These are phyloP conservation scores for Amphiprion clarkii DNA, from an alignment of 2,797 vertebrate species.

Conservation along the genomic window DNA sequence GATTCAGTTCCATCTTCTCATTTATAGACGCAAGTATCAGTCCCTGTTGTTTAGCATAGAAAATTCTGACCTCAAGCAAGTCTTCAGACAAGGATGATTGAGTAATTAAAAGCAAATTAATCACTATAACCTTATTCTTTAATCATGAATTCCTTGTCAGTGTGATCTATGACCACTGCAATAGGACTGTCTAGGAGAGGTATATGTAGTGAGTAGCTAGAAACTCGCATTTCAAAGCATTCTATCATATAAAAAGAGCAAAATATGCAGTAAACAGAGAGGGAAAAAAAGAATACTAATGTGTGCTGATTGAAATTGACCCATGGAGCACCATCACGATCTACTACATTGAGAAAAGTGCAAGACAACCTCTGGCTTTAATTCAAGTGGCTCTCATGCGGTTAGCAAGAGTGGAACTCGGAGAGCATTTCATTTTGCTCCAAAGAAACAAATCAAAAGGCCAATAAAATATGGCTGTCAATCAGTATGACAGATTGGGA, in stretches of 20 bases:
- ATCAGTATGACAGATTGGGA: slow-evolving; percentile 50
- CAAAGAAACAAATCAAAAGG: slow-evolving; percentile 50
- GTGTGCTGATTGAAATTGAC: slow-evolving; percentile 75
- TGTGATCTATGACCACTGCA: slow-evolving; percentile 52
- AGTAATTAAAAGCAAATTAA: slow-evolving; percentile 72
- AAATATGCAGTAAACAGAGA: slow-evolving; percentile 1
- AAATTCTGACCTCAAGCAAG: slow-evolving; percentile 48
- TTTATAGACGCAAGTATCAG: slow-evolving; percentile 37
- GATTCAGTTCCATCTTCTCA: not conserved
- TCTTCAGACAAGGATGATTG: slow-evolving; percentile 51
- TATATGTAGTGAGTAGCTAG: slow-evolving; percentile 12
- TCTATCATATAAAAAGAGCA: not conserved
- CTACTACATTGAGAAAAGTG: slow-evolving; percentile 51
- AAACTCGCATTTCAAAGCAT: slow-evolving; percentile 36
- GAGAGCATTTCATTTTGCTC: slow-evolving; percentile 63
- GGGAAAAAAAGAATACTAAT: slow-evolving; percentile 31
- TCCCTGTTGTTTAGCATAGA: slow-evolving; percentile 47
- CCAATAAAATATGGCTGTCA: slow-evolving; percentile 59
- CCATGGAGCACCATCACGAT: slow-evolving; percentile 63
- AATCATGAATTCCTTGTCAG: slow-evolving; percentile 51
- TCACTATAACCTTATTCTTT: slow-evolving; percentile 50
- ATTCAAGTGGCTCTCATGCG: slow-evolving; percentile 71
- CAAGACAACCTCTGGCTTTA: slow-evolving; percentile 60
- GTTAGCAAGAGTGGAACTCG: slow-evolving; percentile 56
- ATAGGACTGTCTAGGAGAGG: slow-evolving; percentile 24